Evolutionary conservation across 2,797 vertebrate species (phyloP), one percentile per base, ranked within the genome.

Genomic region (Cichlasoma orientale): DNA sequence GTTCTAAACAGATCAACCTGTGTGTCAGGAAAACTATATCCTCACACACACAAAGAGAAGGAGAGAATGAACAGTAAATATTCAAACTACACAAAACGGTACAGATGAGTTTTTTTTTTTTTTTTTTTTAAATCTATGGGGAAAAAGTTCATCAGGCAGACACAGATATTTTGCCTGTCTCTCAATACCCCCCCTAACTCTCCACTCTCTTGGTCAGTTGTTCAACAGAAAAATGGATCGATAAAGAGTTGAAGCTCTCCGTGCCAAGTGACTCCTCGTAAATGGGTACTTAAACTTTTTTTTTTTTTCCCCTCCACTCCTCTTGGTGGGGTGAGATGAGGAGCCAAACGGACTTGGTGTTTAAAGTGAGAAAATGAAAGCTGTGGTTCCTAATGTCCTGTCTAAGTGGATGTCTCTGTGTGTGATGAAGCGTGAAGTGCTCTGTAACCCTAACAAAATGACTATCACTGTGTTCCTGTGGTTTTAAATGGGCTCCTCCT

Each of bases 1-100:
- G 96, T 96, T 96, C 91, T 94, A 94, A 95, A 96, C 93, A 95
- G 95, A 95, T 94, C 94, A 91, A 88, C 93, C 90, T 93, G 93
- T 95, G 94, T 95, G 93, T 96, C 94, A 96, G 94, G 94, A 94
- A 95, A 93, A 94, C 93, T 90, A 91, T 95, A 85, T 94, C 94
- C 94, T 94, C 88, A 90, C 93, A 94, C 93, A 94, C 90, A 94
- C 93, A 93, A 87, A 92, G 92, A 93, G 94, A 93, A 91, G 87
- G 93, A 94, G 93, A 93, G 93, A 95, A 92, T 75, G 92, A 94
- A 92, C 92, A 85, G 81, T 92, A 92, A 94, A 93, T 83, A 93
- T 88, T 94, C 90, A 92, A 92, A 93, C 91, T 83, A 92, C 87
- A 89, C 91, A 93, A 93, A 94, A 89, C 75, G 86, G 87, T 88